Evolutionary conservation across 2,797 vertebrate species (phyloP).

Genomic region (Chiloscyllium punctatum): DNA sequence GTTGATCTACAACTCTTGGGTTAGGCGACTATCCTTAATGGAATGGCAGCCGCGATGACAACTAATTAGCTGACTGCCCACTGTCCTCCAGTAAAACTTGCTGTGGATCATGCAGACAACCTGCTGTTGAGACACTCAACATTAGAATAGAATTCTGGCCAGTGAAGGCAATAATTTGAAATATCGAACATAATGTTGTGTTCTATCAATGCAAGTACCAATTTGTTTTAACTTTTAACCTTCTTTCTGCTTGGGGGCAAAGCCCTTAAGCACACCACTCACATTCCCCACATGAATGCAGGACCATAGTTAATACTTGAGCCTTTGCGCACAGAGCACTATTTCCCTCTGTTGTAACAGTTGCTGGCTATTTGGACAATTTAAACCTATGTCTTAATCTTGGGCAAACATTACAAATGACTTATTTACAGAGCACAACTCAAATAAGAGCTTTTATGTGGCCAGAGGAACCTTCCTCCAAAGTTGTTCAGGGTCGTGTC

Average conservation of each 20-base stretch:
- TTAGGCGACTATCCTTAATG: not conserved
- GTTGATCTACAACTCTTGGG: too few relatives aligned
- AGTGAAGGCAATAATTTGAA: not conserved
- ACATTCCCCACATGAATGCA: not conserved
- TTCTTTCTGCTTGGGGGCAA: not conserved
- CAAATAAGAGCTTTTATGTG: not conserved
- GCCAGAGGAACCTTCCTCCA: not conserved
- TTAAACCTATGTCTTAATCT: slow-evolving; percentile 29
- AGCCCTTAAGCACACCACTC: not conserved
- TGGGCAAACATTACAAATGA: slow-evolving; percentile 5
- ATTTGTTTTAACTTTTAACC: not conserved
- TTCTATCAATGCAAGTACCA: not conserved
- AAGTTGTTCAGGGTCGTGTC: not conserved
- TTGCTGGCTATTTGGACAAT: slow-evolving; percentile 26
- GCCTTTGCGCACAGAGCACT: slow-evolving; percentile 10
- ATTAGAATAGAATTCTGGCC: not conserved
- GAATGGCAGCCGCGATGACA: not conserved
- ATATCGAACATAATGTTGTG: not conserved
- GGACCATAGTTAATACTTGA: not conserved
- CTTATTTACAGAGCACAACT: slow-evolving; percentile 1
- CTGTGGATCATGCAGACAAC: not conserved
- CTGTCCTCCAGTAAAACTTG: not conserved
- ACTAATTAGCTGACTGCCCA: not conserved
- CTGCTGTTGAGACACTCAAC: not conserved
- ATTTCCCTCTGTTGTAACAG: slow-evolving; percentile 28